Conservation (phyloP, 2,888 invertebrate genomes). For the Acholoe squamosa region DNA sequence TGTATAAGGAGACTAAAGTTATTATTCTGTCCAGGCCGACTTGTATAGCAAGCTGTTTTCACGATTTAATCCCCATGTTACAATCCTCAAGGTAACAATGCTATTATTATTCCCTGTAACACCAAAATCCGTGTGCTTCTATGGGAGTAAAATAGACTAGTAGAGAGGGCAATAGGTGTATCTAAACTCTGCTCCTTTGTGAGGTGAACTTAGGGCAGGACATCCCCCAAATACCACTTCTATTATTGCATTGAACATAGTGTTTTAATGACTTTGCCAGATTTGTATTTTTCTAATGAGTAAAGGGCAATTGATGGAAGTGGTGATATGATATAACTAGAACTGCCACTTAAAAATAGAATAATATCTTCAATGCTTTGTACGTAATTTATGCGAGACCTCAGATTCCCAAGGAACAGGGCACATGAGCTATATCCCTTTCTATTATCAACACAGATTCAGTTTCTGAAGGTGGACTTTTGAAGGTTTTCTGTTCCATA, state of each 20-base stretch:
- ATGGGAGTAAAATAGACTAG: too few species aligned
- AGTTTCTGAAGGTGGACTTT: background rate
- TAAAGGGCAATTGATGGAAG: background rate
- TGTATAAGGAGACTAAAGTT: too few species aligned
- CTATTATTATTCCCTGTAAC: too few species aligned
- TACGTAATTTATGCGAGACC: slow-evolving; percentile 18
- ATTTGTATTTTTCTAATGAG: slow-evolving; percentile 42
- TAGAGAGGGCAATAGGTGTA: too few species aligned
- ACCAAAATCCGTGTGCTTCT: too few species aligned
- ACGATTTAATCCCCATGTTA: too few species aligned
- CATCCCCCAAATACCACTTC: too few species aligned
- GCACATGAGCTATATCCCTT: background rate
- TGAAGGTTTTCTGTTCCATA: background rate
- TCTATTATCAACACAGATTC: background rate
- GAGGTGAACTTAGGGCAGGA: too few species aligned
- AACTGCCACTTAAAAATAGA: background rate
- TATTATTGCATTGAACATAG: background rate
- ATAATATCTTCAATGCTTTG: background rate
- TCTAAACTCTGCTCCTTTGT: background rate
- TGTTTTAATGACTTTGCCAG: slow-evolving; percentile 32
- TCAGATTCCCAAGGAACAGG: background rate
- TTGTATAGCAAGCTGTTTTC: too few species aligned
- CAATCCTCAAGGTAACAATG: too few species aligned
- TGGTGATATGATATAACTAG: background rate
- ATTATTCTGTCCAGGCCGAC: too few species aligned